Percentiles rank a stretch among this genome's conserved stretches.
Evolutionary conservation across 2,113 vertebrate genomes (phyloP).

Genomic region (Stercorarius parasiticus): DNA sequence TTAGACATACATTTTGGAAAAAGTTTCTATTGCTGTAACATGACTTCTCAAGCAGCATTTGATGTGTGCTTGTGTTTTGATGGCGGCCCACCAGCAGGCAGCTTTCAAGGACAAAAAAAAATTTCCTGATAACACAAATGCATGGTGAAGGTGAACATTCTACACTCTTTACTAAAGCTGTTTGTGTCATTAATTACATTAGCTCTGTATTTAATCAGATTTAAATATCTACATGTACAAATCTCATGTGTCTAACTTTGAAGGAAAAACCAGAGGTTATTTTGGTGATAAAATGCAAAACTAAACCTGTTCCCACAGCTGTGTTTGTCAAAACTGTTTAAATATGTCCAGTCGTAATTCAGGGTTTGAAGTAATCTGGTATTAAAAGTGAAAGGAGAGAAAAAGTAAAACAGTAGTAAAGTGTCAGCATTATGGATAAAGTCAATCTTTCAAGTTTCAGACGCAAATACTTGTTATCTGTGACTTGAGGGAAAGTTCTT

Average conservation of each 20-base stretch:
- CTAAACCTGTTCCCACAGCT: background rate
- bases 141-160: background rate
- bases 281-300: background rate
- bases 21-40: background rate
- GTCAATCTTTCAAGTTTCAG: background rate
- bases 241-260: background rate
- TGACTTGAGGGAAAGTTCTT: background rate
- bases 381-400: background rate
- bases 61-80: background rate
- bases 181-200: background rate
- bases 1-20: background rate
- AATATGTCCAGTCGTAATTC: background rate
- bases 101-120: background rate
- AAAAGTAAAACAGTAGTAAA: background rate
- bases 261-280: background rate
- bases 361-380: background rate
- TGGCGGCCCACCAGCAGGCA: background rate
- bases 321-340: background rate
- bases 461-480: background rate
- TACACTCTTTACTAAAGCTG: background rate
- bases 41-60: background rate
- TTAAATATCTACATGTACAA: background rate
- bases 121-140: background rate
- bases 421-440: background rate
- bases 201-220: background rate